Percentiles rank a stretch among this genome's conserved stretches.
These are phyloP conservation scores for Argya squamiceps DNA, from an alignment of 2,797 vertebrate species.

Conservation along the genomic window DNA sequence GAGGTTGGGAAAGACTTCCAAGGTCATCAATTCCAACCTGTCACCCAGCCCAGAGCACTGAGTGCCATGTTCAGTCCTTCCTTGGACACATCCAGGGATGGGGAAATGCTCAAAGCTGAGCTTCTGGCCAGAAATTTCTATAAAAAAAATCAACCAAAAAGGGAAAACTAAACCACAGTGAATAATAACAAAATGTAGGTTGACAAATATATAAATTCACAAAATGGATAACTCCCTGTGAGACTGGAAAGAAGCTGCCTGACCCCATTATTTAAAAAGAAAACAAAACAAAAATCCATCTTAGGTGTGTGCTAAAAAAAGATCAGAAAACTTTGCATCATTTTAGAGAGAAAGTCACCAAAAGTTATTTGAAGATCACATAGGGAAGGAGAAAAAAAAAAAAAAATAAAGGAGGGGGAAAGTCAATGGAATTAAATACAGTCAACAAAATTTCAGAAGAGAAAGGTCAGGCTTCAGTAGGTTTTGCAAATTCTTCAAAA, in stretches of 20 bases:
- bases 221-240: background rate
- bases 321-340: background rate
- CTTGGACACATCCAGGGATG: background rate
- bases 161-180: background rate
- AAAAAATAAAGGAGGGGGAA: background rate
- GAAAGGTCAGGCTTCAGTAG: conserved; percentile 32
- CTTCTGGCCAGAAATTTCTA: background rate
- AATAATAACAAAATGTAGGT: background rate
- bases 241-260: background rate
- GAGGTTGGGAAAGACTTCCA: background rate
- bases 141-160: background rate
- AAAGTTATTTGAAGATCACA: conserved; percentile 39
- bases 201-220: background rate
- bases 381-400: background rate
- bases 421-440: conserved; percentile 43
- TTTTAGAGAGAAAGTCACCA: background rate
- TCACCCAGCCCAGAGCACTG: background rate
- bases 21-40: background rate
- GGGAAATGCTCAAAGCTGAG: background rate
- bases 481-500: conserved; percentile 61
- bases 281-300: background rate
- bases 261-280: background rate
- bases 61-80: accelerated
- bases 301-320: background rate
- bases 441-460: conserved; percentile 46